Conservation (phyloP, 1,140 invertebrate genomes). For the Branchinecta lindahli region DNA sequence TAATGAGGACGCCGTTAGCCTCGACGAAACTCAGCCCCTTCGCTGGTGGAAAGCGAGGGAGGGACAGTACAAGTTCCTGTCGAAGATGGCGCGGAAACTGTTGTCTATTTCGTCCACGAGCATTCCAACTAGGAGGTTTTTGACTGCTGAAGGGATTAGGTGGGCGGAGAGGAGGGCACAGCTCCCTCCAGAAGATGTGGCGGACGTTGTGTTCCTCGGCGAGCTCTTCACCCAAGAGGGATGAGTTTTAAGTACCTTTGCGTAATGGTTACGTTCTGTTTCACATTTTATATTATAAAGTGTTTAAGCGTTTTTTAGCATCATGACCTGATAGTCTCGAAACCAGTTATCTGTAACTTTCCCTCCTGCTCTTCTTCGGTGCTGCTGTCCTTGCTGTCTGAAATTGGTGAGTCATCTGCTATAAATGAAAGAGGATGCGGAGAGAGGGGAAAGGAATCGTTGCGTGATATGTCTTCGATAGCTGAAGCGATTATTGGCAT, state of each 20-base stretch:
- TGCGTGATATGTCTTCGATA: no score
- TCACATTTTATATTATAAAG: no score
- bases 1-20: constrained; percentile 19
- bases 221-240: constrained; percentile 7
- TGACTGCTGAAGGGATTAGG: constrained; percentile 16
- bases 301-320: no score
- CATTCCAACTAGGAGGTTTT: constrained; percentile 15
- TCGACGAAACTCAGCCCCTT: constrained; percentile 18
- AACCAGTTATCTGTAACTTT: no score
- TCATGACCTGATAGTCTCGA: no score
- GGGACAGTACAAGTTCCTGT: constrained; percentile 20
- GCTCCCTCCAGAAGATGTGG: constrained; percentile 17
- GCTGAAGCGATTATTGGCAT: no score
- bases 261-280: no score
- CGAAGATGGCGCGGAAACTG: constrained; percentile 16
- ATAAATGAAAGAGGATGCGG: no score
- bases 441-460: no score
- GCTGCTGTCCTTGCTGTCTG: no score
- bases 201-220: constrained; percentile 17
- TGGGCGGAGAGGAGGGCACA: constrained; percentile 16
- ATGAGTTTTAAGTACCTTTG: not conserved
- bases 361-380: no score
- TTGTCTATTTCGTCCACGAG: constrained; percentile 16
- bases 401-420: no score
- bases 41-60: constrained; percentile 20